Evolutionary conservation across 2,888 invertebrate genomes (phyloP).

Genomic region (Patella ulyssiponensis): DNA sequence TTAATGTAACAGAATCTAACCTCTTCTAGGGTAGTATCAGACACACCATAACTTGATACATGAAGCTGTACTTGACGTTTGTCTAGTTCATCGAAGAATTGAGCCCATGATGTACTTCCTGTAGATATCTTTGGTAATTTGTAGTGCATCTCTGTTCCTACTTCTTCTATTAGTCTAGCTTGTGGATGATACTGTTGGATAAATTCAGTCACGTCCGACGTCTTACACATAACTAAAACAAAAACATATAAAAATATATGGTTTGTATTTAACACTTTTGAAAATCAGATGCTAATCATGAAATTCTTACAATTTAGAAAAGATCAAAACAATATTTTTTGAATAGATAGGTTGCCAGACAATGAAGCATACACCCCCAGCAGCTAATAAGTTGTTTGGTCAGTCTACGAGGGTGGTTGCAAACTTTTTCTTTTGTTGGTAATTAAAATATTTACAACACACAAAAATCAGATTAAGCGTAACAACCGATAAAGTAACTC

Average conservation of each 20-base stretch:
- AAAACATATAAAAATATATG: not conserved
- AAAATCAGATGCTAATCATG: too few relatives aligned
- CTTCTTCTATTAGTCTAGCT: conserved; percentile 72
- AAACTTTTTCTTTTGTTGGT: too few relatives aligned
- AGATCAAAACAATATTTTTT: too few relatives aligned
- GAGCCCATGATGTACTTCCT: conserved; percentile 51
- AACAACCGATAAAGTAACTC: too few relatives aligned
- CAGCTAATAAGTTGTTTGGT: too few relatives aligned
- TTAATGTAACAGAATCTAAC: conserved; percentile 58
- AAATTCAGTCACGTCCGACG: conserved; percentile 45
- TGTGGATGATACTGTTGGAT: conserved; percentile 69
- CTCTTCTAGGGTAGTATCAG: conserved; percentile 76
- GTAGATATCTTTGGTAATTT: conserved; percentile 60
- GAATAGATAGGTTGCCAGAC: too few relatives aligned
- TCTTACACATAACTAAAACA: conserved; percentile 17
- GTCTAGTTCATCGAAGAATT: conserved; percentile 72
- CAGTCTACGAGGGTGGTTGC: too few relatives aligned
- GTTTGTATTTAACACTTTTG: too few relatives aligned
- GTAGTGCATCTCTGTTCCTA: conserved; percentile 74
- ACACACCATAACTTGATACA: conserved; percentile 75
- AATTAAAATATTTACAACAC: too few relatives aligned
- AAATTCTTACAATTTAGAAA: too few relatives aligned
- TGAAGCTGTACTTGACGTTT: conserved; percentile 63
- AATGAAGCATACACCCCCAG: too few relatives aligned
- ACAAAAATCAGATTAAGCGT: too few relatives aligned